phyloP scores from a whole-genome alignment of 2,888 invertebrate genomes.

The Timema cristinae region DNA sequence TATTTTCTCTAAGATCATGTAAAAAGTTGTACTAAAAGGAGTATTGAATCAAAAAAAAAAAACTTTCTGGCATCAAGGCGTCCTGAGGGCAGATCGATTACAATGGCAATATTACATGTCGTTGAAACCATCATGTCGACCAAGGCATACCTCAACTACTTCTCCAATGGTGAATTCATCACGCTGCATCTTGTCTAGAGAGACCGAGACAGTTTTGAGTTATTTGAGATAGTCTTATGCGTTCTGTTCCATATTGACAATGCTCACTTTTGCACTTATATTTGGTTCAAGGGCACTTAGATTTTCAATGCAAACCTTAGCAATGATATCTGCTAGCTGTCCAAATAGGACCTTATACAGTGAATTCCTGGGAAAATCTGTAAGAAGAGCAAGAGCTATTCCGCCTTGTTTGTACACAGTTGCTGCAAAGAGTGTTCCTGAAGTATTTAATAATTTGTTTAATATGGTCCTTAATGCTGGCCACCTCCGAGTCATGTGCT shows the following conservation, averaged over 20 bases:
- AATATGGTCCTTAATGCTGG: not conserved
- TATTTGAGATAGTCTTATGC: conserved; percentile 7
- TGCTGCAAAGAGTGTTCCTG: conserved; percentile 17
- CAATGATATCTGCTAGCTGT: conserved; percentile 14
- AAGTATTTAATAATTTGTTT: conserved; percentile 16
- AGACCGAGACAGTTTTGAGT: not conserved
- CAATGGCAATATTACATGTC: too few species aligned
- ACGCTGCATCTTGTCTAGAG: not conserved
- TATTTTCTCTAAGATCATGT: too few species aligned
- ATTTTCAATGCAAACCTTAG: conserved; percentile 15
- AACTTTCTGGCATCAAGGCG: too few species aligned
- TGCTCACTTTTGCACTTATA: conserved; percentile 12
- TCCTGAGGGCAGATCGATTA: too few species aligned
- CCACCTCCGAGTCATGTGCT: conserved; percentile 13
- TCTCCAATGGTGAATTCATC: not conserved
- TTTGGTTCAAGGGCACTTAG: conserved; percentile 7
- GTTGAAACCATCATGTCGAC: too few species aligned
- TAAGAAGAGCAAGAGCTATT: not conserved
- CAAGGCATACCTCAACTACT: not conserved
- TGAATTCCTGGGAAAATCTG: not conserved
- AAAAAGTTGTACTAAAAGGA: too few species aligned
- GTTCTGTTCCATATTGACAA: conserved; percentile 1
- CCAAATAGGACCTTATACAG: conserved; percentile 5
- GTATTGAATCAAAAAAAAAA: too few species aligned
- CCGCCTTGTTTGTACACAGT: conserved; percentile 1